Percentiles rank a stretch among this genome's conserved stretches.
Conservation (phyloP, 2,797 vertebrate species). For the Coendou prehensilis region DNA sequence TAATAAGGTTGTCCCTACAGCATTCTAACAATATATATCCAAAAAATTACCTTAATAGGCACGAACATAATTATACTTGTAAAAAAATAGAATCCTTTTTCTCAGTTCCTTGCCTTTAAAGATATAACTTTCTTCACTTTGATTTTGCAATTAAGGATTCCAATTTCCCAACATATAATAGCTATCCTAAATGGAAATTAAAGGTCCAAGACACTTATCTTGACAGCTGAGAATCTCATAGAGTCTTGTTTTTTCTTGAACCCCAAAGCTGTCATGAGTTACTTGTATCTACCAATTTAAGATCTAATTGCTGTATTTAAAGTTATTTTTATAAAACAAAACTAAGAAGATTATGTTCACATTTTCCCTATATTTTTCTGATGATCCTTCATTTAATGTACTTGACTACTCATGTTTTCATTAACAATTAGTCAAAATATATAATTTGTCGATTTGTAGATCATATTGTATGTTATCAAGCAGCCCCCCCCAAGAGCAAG, state of each 20-base stretch:
- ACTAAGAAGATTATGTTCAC: not conserved
- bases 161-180: not conserved
- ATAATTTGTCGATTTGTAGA: not conserved
- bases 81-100: not conserved
- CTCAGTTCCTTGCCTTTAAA: not conserved
- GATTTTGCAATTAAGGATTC: not conserved
- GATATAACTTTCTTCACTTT: not conserved
- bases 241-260: not conserved
- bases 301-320: not conserved
- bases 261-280: rapidly evolving
- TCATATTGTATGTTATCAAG: not conserved
- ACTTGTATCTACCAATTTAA: not conserved
- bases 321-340: not conserved
- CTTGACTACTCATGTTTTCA: not conserved
- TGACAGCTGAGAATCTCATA: not conserved
- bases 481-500: not conserved
- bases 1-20: not conserved
- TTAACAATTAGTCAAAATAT: not conserved
- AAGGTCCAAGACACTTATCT: not conserved
- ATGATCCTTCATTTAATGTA: not conserved
- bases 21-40: not conserved
- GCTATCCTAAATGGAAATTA: not conserved
- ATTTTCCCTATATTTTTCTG: not conserved
- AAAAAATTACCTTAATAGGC: not conserved
- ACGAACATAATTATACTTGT: not conserved